Percentiles rank a stretch among this genome's conserved stretches.
These are phyloP conservation scores for Scaptomyza polygonia DNA, from an alignment of 2,888 invertebrate species.

Conservation along the genomic window DNA sequence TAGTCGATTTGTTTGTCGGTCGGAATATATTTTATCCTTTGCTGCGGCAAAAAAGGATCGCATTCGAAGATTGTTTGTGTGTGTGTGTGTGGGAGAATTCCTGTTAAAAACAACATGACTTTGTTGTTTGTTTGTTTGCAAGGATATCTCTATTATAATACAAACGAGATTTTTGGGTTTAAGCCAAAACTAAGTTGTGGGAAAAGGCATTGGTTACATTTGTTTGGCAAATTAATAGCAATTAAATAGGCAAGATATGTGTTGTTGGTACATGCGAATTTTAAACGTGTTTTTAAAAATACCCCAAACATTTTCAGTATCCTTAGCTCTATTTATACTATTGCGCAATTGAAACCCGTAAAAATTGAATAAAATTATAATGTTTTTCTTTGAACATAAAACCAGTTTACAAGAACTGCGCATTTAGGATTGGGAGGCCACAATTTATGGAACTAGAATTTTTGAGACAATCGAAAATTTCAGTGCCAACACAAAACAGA, in stretches of 20 bases:
- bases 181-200: conserved; percentile 59
- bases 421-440: conserved; percentile 11
- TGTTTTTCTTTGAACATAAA: conserved; percentile 3
- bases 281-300: conserved; percentile 5
- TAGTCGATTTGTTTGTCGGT: conserved; percentile 26
- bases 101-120: conserved; percentile 73
- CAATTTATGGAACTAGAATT: conserved; percentile 7
- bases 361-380: not conserved
- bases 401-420: conserved; percentile 33
- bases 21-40: conserved; percentile 63
- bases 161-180: conserved; percentile 34
- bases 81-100: conserved; percentile 72
- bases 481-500: conserved; percentile 12
- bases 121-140: conserved; percentile 65
- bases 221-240: conserved; percentile 59
- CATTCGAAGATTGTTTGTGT: conserved; percentile 49
- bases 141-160: conserved; percentile 64
- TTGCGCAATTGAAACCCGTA: conserved; percentile 32
- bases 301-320: not conserved
- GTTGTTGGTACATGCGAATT: conserved; percentile 14
- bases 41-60: conserved; percentile 61
- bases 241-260: conserved; percentile 45
- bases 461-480: conserved; percentile 25
- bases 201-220: conserved; percentile 53
- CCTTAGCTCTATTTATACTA: not conserved